Evolutionary conservation across 2,888 invertebrate genomes (phyloP), one percentile per base, ranked within the genome.

Genomic region (Falcaria lacertinaria): DNA sequence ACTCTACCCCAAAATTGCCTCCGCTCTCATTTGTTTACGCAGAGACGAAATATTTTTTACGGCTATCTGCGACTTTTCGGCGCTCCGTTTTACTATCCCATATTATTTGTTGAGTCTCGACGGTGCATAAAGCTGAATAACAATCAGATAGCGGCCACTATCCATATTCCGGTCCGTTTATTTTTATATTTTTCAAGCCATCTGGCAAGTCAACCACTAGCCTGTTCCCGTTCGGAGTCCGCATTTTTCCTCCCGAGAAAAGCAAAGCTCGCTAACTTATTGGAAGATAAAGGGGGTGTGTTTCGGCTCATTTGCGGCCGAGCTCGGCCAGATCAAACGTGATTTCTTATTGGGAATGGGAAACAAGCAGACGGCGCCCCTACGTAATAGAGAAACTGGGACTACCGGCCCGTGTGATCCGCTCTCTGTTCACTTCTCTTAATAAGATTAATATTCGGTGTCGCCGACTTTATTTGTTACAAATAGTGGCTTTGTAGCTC

Each of bases 281-380:
- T 83, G 77, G 75, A 74, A 81, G 85, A 86, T 85, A 86, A 85
- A 84, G 73, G 76, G 80, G 68, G 75, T 75, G 72, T 80, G 83
- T 84, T 86, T 81, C 84, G 86, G 81, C 76, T 82, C 86, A 85
- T 86, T 86, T 84, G 80, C 78, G 79, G 79, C 65, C 62, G 71
- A 74, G 75, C 70, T 75, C 64, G 65, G 70, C 61, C 68, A 74
- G 75, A 80, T 80, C 77, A 72, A 82, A 82, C 77, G 81, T 78
- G 83, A 84, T 85, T 86, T 80, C 80, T 82, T 82, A 83, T 79
- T 81, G 78, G 68, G 59, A 74, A 62, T 65, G 69, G 69, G 64
- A 76, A 73, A 74, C 62, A 65, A 67, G 64, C 72, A 70, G 73
- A 64, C 68, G 64, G 25, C 25, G 15, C 22, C 15, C 7, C 22